Evolutionary conservation across 2,113 vertebrate genomes (phyloP), one percentile per base, ranked within the genome.

Genomic region (Fulica atra): DNA sequence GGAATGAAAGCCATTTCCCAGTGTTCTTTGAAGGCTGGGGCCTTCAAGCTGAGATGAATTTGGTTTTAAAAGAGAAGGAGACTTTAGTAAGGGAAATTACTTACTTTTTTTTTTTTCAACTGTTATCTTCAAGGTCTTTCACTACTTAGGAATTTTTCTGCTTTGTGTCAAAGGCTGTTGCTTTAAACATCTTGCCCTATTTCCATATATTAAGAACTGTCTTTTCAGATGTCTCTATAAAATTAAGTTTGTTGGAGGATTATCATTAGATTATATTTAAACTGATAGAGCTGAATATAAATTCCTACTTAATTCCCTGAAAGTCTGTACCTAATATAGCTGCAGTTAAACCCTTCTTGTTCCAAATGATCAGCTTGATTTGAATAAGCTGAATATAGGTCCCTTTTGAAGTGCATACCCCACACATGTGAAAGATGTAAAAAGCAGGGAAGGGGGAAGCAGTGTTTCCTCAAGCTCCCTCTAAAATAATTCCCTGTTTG

Each of bases 141-240:
- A 19, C 60, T 92, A 4, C 25, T 79, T 70, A 83, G 66, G 50
- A 77, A 17, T 89, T 94, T 95, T 85, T 73, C 46, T 95, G 70
- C 54, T 82, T 92, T 33, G 25, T 94, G 74, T 96, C 77, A 92
- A 86, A 96, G 84, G 46, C 86, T 92, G 38, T 53, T 95, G 56
- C 87, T 91, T 97, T 95, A 89, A 95, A 70, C 65, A 57, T 91
- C 66, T 81, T 92, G 81, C 60, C 94, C 94, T 94, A 93, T 94
- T 97, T 97, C 96, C 97, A 95, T 94, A 79, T 85, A 92, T 97
- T 96, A 96, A 66, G 64, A 66, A 29, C 66, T 2, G 2, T 71
- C 87, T 46, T 94, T 85, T 89, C n/a, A 71, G 56, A 56, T 66
- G 28, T 25, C 57, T 91, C 65, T 78, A 20, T 81, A 89, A 91